phyloP scores from a whole-genome alignment of 2,888 invertebrate genomes.

The Volucella inanis region DNA sequence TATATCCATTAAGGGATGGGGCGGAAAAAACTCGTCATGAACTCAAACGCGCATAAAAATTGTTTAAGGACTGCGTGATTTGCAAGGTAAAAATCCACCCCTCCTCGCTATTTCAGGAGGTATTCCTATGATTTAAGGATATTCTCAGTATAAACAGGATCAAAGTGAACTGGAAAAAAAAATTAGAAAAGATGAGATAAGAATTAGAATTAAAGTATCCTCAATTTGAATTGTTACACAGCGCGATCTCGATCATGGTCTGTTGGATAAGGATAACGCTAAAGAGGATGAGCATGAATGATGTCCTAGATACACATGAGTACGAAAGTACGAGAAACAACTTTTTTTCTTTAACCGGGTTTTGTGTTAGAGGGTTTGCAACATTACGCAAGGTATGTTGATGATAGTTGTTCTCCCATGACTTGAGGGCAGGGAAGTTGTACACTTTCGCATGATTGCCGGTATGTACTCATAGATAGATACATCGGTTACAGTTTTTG shows the following conservation, averaged over 20 bases:
- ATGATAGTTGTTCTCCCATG: constrained; percentile 22
- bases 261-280: constrained; percentile 61
- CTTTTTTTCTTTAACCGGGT: constrained; percentile 25
- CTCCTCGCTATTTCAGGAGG: constrained; percentile 15
- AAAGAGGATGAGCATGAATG: constrained; percentile 26
- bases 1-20: constrained; percentile 23
- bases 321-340: no score
- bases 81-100: constrained; percentile 59
- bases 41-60: constrained; percentile 59
- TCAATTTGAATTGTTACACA: constrained; percentile 67
- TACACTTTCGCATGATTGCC: constrained; percentile 66
- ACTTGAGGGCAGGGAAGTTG: constrained; percentile 68
- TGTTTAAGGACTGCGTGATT: constrained; percentile 49
- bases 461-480: constrained; percentile 34
- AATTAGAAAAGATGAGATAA: constrained; percentile 64
- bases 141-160: constrained; percentile 61
- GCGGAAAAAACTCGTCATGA: constrained; percentile 52
- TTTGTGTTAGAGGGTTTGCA: constrained; percentile 49
- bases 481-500: constrained; percentile 24
- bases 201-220: constrained; percentile 74
- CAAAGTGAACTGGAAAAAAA: constrained; percentile 36
- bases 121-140: constrained; percentile 21
- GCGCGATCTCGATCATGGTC: constrained; percentile 67
- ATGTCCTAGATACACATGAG: constrained; percentile 59
- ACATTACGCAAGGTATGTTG: constrained; percentile 51